Conservation (phyloP, 2,888 invertebrate genomes). For the Mythimna pallens region DNA sequence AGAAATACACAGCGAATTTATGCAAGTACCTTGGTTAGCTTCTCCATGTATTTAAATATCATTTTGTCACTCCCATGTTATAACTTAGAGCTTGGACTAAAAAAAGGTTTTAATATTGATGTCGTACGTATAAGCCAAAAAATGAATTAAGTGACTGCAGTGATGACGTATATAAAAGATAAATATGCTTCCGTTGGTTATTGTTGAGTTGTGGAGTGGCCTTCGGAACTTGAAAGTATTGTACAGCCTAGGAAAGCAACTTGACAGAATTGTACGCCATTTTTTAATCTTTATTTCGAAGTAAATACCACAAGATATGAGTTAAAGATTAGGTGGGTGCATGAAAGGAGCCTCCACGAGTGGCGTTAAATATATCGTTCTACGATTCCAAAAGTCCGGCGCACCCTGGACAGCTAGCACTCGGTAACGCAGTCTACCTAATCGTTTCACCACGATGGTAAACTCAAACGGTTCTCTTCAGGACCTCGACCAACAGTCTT, state of each 20-base stretch:
- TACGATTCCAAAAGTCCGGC: too few species aligned
- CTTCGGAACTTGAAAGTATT: too few species aligned
- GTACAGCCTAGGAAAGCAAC: not conserved
- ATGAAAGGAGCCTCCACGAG: too few species aligned
- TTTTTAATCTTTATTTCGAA: too few species aligned
- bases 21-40: constrained; percentile 28
- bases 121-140: constrained; percentile 30
- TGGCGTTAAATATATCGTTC: too few species aligned
- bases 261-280: not conserved
- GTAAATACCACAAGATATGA: too few species aligned
- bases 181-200: constrained; percentile 25
- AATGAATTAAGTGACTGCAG: constrained; percentile 47
- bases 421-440: too few species aligned
- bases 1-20: constrained; percentile 44
- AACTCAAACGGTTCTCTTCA: too few species aligned
- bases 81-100: constrained; percentile 23
- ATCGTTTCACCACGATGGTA: too few species aligned
- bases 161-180: constrained; percentile 24
- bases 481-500: too few species aligned
- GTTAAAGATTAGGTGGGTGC: too few species aligned
- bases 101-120: constrained; percentile 57
- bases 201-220: constrained; percentile 17
- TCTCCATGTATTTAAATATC: constrained; percentile 54
- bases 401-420: too few species aligned
- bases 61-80: constrained; percentile 36